Evolutionary conservation across 2,888 invertebrate genomes (phyloP), one percentile per base, ranked within the genome.

Genomic region (Cerceris rybyensis): DNA sequence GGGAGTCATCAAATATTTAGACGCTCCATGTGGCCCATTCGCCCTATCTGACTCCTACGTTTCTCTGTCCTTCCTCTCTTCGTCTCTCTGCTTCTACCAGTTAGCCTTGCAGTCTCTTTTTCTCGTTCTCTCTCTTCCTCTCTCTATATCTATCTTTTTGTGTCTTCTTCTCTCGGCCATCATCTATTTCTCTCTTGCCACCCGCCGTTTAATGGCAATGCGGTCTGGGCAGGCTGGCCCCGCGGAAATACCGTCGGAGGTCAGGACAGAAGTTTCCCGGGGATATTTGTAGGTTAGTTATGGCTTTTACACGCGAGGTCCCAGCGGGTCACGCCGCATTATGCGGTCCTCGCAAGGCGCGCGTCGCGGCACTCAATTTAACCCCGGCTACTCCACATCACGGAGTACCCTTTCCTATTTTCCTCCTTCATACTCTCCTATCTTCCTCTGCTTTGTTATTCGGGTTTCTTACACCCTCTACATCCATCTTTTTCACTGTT

Each of bases 241-340:
- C 28, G 66, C 60, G 70, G 14, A 67, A 75, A 52, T 57, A 65
- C 14, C 41, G 28, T 9, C 66, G 16, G 54, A 54, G 72, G 75
- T 70, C 78, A 46, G 70, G 70, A 65, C 75, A 76, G 73, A 82
- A 86, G 78, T 87, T 87, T 82, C 75, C 70, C 75, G 61, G 80
- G 78, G 78, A 83, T 86, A 88, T 86, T 83, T 81, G 83, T 79
- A 75, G 80, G 78, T 87, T 86, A 87, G 88, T 88, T 89, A 88
- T 85, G 86, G 88, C 82, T 84, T 86, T 83, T 84, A 87, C 89
- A 88, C 89, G 89, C 88, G 85, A 88, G 86, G 88, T 89, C 86
- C 80, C 80, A 61, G 49, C 73, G 78, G 84, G 86, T 86, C 84
- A 84, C 70, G 81, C 80, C 66, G 65, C 80, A 86, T 87, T 86